Evolutionary conservation across 1,140 invertebrate species (phyloP).

Genomic region (Zaprionus gabonicus): DNA sequence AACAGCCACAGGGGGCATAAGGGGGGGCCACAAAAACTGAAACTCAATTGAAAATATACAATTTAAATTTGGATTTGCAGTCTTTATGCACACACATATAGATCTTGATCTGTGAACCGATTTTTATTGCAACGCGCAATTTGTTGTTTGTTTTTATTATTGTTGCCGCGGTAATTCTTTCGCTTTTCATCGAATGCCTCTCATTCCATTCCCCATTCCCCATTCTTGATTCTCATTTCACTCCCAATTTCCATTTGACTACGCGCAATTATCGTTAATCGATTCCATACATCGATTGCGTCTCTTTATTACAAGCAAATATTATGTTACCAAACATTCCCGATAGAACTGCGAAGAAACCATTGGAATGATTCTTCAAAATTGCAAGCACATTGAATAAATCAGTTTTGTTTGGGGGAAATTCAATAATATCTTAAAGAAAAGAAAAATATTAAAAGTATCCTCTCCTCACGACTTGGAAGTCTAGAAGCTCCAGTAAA

Average conservation of each 20-base stretch:
- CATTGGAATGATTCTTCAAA: not conserved
- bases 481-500: no score
- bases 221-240: not conserved
- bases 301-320: constrained; percentile 38
- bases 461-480: no score
- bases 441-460: no score
- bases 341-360: not conserved
- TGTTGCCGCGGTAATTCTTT: constrained; percentile 39
- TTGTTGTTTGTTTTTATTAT: constrained; percentile 63
- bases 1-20: not conserved
- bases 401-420: no score
- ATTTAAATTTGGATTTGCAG: constrained; percentile 48
- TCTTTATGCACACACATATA: constrained; percentile 17
- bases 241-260: constrained; percentile 10
- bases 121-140: constrained; percentile 50
- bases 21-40: constrained; percentile 28
- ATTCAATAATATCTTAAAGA: no score
- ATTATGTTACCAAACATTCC: constrained; percentile 21
- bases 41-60: constrained; percentile 53
- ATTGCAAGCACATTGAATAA: no score
- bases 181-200: constrained; percentile 51
- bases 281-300: constrained; percentile 1
- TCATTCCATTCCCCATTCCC: constrained; percentile 5
- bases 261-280: constrained; percentile 45
- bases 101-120: constrained; percentile 50